Evolutionary conservation across 2,113 vertebrate genomes (phyloP).

Genomic region (Dipodomys merriami): DNA sequence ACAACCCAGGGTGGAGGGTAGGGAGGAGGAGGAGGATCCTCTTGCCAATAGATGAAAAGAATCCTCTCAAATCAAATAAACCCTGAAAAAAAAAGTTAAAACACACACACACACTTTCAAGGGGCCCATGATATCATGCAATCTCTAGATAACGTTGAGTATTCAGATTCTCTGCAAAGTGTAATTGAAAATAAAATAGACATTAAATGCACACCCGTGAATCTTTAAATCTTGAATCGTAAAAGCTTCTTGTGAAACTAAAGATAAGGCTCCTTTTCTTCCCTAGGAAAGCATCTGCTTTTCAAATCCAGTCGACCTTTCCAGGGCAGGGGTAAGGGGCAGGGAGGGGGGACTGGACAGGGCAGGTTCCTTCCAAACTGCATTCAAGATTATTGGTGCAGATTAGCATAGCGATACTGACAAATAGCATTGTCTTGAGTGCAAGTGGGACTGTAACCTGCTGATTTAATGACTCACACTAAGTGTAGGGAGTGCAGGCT

Average conservation of each 20-base stretch:
- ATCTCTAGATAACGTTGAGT: conserved; percentile 69
- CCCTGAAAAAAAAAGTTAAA: background rate
- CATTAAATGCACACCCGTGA: conserved; percentile 71
- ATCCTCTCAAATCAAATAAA: conserved; percentile 56
- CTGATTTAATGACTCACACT: conserved; percentile 79
- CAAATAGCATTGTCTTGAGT: conserved; percentile 74
- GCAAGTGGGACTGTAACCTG: conserved; percentile 72
- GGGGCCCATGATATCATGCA: conserved; percentile 45
- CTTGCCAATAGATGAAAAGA: conserved; percentile 74
- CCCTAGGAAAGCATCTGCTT: conserved; percentile 68
- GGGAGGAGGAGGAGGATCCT: background rate
- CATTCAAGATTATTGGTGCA: conserved; percentile 72
- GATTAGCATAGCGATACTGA: conserved; percentile 77
- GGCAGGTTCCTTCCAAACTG: background rate
- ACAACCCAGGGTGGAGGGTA: rapidly evolving
- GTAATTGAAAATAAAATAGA: conserved; percentile 81
- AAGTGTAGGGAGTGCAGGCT: conserved; percentile 79
- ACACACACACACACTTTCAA: conserved; percentile 77
- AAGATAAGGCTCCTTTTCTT: conserved; percentile 57
- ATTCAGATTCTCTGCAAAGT: conserved; percentile 73
- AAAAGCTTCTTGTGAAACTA: conserved; percentile 69
- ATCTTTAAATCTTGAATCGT: conserved; percentile 80
- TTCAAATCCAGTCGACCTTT: conserved; percentile 68
- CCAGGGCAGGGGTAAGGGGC: background rate
- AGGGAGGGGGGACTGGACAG: conserved; percentile 33